Evolutionary conservation across 2,888 invertebrate genomes (phyloP).

Genomic region (Synergus gifuensis): DNA sequence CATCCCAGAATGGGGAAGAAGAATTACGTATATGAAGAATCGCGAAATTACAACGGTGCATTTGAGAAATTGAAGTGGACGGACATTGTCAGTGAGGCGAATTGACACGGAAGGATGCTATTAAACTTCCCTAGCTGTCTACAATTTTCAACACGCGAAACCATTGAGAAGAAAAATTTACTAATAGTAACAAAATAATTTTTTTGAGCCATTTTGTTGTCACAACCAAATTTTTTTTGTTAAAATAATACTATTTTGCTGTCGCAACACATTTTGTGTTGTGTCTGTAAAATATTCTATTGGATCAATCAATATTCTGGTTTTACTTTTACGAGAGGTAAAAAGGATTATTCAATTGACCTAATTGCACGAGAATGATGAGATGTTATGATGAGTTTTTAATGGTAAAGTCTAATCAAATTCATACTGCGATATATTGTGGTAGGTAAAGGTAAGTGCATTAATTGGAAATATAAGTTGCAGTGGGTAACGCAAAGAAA

Average conservation of each 20-base stretch:
- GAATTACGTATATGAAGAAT: constrained; percentile 25
- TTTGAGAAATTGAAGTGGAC: constrained; percentile 32
- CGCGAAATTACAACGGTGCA: constrained; percentile 17
- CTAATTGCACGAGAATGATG: constrained; percentile 19
- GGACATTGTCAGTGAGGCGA: constrained; percentile 36
- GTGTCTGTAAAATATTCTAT: too few species aligned
- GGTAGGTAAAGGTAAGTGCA: neutral
- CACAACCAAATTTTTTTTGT: too few species aligned
- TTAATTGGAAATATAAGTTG: neutral
- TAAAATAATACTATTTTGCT: too few species aligned
- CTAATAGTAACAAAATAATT: too few species aligned
- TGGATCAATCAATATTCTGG: too few species aligned
- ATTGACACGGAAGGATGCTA: constrained; percentile 30
- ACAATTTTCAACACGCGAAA: constrained; percentile 8
- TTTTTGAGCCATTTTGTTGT: too few species aligned
- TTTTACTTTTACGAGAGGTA: neutral
- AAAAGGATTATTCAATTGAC: constrained; percentile 30
- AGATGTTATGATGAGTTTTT: neutral
- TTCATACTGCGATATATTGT: neutral
- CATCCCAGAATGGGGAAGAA: constrained; percentile 4
- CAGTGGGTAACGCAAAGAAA: neutral
- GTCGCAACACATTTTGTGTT: too few species aligned
- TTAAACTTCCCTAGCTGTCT: constrained; percentile 23
- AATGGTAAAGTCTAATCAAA: neutral
- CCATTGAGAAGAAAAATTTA: neutral